Base-by-base conservation (phyloP, 2,797 vertebrate species). In the Syngnathus rostellatus region DNA sequence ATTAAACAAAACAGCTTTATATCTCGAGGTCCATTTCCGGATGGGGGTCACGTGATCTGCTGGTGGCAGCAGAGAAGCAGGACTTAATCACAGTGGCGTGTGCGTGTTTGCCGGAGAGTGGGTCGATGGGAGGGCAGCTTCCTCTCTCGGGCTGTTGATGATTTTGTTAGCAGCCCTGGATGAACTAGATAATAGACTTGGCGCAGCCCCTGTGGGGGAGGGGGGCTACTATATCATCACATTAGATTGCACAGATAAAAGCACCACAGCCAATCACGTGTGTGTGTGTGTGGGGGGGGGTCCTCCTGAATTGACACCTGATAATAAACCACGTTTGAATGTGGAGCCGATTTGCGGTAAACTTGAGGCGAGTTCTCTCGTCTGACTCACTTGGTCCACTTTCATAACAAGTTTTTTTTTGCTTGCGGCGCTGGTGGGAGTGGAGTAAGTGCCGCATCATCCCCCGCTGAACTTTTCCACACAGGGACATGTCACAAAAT, bases 171-270 rank as follows among this genome's bases (percentile, higher is more conserved):
- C 72, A 78, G 81, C 55, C 17, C 73, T 70, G 76, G 81, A 86
- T 89, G 85, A 89, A 89, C 85, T 78, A 75, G 82, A 85, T 90
- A 89, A 90, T 84, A 74, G 78, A 83, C 77, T 89, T 85, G 88
- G 83, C 76, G 70, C 73, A 25, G 79, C 61, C 68, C 75, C 78
- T 77, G 66, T 70, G 72, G 81, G 81, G 37, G 17, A 14, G 37
- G 11, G 31, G 39, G 58, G 31, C 25, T 19, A 16, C 5, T 46
- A 58, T 11, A 57, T 65, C 73, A 82, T 83, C 83, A 86, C 87
- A 90, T 89, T 87, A 89, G 84, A 89, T 86, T 81, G 72, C 74
- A 73, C 74, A 61, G 85, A 85, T 81, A 83, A 87, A 87, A 77
- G 77, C 77, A 86, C 86, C 79, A 83, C 19, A 54, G 68, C 40